Base-by-base conservation (phyloP, 2,888 invertebrate species). In the Autographa gamma region DNA sequence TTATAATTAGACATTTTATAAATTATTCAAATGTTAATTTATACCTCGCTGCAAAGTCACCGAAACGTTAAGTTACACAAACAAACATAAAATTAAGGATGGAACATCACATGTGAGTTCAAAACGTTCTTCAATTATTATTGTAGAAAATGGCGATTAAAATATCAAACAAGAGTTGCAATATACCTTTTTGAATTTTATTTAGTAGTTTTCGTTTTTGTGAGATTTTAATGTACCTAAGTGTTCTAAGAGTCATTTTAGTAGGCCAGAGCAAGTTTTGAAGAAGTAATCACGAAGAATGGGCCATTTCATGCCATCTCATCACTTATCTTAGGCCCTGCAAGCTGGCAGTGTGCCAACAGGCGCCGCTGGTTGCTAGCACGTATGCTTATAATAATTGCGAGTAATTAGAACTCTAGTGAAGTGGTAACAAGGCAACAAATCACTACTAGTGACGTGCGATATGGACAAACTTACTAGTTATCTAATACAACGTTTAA, bases 261-360 rank as follows among this genome's bases (percentile, higher is more conserved):
- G 61, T 56, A 34, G 69, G 66, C 18, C 61, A 48, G 11, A 52
- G 66, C 48, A 34, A 60, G 38, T 41, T 66, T 62, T 48, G 63
- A 70, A 70, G 66, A 70, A 64, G 56, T 66, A 75, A 76, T 79
- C 76, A 70, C 79, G 56, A 41, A 16, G 56, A 74, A 66, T 61
- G 59, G 56, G 32, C 79, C 79, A 76, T 74, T 76, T 66, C 63
- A 58, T 63, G 76, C 79, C 76, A 78, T 69, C 76, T 76, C 79
- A 79, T 79, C 76, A 76, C 76, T 76, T 76, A 74, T 76, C 70
- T 61, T 48, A 59, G 62, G 56, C 79, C 68, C 78, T 78, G 31
- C 79, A 69, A 69, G 59, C 74, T 76, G 76, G 76, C 75, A 38
- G 38, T 32, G 19, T 18, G 76, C 76, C 76, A 76, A 70, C 41